Evolutionary conservation across 2,113 vertebrate genomes (phyloP).

Genomic region (Morone chrysops): DNA sequence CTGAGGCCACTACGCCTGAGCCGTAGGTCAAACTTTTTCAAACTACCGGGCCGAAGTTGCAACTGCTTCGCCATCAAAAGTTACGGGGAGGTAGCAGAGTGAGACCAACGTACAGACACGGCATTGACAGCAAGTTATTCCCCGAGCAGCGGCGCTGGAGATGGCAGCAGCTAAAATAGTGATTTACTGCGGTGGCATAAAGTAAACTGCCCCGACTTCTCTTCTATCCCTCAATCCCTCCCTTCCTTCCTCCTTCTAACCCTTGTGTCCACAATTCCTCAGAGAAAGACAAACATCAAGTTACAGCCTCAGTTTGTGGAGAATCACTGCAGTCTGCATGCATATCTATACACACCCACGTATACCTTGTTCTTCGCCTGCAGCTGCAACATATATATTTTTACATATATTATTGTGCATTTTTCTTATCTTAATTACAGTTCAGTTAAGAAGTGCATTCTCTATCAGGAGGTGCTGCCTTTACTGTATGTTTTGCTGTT

Average conservation of each 20-base stretch:
- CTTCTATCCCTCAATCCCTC: conserved; percentile 20
- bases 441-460: not conserved
- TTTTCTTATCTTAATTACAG: not conserved
- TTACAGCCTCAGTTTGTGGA: conserved; percentile 66
- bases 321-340: conserved; percentile 30
- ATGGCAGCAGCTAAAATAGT: conserved; percentile 64
- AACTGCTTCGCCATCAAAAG: conserved; percentile 68
- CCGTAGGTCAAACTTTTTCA: conserved; percentile 47
- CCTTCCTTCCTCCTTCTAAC: conserved; percentile 42
- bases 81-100: conserved; percentile 72
- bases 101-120: conserved; percentile 45
- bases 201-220: conserved; percentile 48
- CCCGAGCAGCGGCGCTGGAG: conserved; percentile 36
- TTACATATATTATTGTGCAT: not conserved
- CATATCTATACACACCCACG: conserved; percentile 40
- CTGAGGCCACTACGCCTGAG: conserved; percentile 16
- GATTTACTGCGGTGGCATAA: conserved; percentile 74
- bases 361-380: conserved; percentile 2
- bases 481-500: not conserved
- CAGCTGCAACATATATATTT: conserved; percentile 17
- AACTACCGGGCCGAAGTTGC: conserved; percentile 45
- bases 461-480: not conserved
- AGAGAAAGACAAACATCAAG: conserved; percentile 75
- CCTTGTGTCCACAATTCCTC: conserved; percentile 64
- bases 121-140: conserved; percentile 48